Percentiles rank a stretch among this genome's conserved stretches.
Evolutionary conservation across 2,888 invertebrate species (phyloP).

Genomic region (Vandiemenella viatica): DNA sequence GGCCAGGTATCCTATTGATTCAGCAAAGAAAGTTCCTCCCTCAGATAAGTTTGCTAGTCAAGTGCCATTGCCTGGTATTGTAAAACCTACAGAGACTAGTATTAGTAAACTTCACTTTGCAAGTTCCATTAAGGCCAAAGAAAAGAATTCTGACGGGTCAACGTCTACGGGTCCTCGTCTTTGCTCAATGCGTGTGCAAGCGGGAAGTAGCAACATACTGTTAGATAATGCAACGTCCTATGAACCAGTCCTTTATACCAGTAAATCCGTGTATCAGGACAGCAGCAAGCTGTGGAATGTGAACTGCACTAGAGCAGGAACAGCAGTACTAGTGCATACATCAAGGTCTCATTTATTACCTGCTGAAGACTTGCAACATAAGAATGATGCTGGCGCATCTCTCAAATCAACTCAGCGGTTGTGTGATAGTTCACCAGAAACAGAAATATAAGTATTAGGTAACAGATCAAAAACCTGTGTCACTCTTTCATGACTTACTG

Average conservation of each 20-base stretch:
- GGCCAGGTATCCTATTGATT: neutral
- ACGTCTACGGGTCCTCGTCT: conserved; percentile 52
- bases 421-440: no score
- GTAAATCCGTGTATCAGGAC: conserved; percentile 18
- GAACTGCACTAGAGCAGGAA: neutral
- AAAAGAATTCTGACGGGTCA: conserved; percentile 1
- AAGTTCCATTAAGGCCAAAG: neutral
- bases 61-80: no score
- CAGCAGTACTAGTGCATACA: conserved; percentile 11
- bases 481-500: no score
- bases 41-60: neutral
- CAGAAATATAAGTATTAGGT: no score
- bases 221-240: conserved; percentile 47
- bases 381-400: no score
- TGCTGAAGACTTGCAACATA: no score
- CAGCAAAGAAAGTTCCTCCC: neutral
- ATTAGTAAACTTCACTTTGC: neutral
- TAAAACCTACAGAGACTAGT: neutral
- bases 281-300: neutral
- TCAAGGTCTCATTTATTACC: conserved; percentile 9
- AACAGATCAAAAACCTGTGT: no score
- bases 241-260: conserved; percentile 56
- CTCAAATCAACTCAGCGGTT: no score
- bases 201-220: conserved; percentile 63
- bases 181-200: conserved; percentile 60